Evolutionary conservation across 1,140 invertebrate genomes (phyloP), one percentile per base, ranked within the genome.

Genomic region (Phymorhynchus buccinoides): DNA sequence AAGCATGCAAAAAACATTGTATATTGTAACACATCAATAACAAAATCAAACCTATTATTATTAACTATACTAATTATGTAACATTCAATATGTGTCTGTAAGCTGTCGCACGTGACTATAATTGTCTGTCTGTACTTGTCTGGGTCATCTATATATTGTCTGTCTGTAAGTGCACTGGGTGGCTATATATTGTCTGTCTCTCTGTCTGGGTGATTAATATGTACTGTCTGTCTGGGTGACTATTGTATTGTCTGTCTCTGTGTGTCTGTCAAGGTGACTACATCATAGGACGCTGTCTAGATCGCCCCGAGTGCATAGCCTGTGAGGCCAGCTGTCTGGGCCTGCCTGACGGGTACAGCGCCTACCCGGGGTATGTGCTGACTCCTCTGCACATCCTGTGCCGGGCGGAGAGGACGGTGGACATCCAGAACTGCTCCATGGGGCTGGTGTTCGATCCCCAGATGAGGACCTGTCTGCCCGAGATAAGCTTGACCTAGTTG

Each of bases 311-410:
- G 6, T 90, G 89, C 84, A 77, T 86, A 6, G 88, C 89, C 0
- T 91, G 90, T 79, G 85, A 87, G 30, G 89, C 90, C 0, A 89
- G 87, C 85, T 91, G 90, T 82, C 81, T 87, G 6, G 89, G 89
- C 4, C 83, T 90, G 3, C 85, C 83, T 0, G 80, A 91, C 75
- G 90, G 90, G 0, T 88, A 89, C 78, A 90, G 90, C 52, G 68
- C 88, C 12, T 90, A 89, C 85, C 89, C 89, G 1, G 88, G 88
- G n/a, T 83, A 86, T 27, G 87, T 84, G 22, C 42, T 86, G 62
- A 88, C 87, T 0, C 84, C 86, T 9, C 87, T 86, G 48, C 90
- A 88, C 56, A 87, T 91, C 16, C 86, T 87, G 18, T 91, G 90
- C 84, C 80, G 83, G 2, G 48, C 42, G 4, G 89, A 88, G n/a